Evolutionary conservation across 2,797 vertebrate species (phyloP).

Genomic region (Saxicola maurus): DNA sequence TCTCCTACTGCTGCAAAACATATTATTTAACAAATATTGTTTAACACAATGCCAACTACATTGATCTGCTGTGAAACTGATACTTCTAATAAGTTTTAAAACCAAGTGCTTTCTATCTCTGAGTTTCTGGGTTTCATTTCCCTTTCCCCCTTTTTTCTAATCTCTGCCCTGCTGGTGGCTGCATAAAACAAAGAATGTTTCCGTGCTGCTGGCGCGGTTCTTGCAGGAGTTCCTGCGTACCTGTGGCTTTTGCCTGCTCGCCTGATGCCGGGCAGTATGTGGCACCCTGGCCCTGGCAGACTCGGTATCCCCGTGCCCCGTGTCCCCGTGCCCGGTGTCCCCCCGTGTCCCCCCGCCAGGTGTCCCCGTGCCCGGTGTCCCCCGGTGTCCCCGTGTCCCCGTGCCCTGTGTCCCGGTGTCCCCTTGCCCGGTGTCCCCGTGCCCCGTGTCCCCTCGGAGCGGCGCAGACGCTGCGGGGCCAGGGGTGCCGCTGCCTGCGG

Average conservation of each 20-base stretch:
- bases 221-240: background rate
- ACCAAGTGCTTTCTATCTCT: background rate
- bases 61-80: background rate
- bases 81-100: background rate
- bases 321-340: too few species aligned
- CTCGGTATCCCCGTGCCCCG: too few species aligned
- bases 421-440: too few species aligned
- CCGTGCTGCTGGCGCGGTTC: background rate
- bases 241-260: background rate
- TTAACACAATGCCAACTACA: background rate
- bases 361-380: too few species aligned
- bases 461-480: background rate
- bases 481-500: slow-evolving; percentile 37
- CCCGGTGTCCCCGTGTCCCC: too few species aligned
- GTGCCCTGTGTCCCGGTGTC: too few species aligned
- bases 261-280: background rate
- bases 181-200: background rate
- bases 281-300: background rate
- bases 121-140: background rate
- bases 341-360: too few species aligned
- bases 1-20: background rate
- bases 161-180: background rate
- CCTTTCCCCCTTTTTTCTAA: background rate
- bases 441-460: too few species aligned
- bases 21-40: background rate